Evolutionary conservation across 2,113 vertebrate species (phyloP).

Genomic region (Ardeotis arabs): DNA sequence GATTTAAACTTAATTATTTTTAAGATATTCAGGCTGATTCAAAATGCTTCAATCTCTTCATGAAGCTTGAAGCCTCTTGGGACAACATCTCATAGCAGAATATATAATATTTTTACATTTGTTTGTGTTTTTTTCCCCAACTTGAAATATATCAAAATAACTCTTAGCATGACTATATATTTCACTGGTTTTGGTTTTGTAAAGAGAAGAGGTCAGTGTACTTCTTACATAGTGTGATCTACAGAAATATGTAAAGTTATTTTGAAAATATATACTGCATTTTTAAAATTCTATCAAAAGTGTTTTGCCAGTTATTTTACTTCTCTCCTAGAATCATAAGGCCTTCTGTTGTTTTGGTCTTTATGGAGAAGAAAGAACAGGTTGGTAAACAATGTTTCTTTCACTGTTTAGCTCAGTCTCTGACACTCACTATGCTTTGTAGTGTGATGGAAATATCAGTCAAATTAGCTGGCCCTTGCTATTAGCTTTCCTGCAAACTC

Average conservation of each 20-base stretch:
- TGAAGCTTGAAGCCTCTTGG: background rate
- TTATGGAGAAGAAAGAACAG: background rate
- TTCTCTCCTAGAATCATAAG: background rate
- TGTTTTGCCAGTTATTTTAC: background rate
- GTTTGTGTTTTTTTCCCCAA: fast-evolving
- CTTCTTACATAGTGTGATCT: background rate
- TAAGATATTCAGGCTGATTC: background rate
- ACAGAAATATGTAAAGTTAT: background rate
- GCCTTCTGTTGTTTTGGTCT: background rate
- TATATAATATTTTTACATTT: background rate
- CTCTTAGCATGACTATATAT: background rate
- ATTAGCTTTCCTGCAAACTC: background rate
- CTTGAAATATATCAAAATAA: background rate
- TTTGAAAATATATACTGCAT: background rate
- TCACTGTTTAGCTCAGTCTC: background rate
- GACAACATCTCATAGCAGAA: background rate
- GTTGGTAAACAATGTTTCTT: background rate
- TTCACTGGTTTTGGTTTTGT: background rate
- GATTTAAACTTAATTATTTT: background rate
- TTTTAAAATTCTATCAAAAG: background rate
- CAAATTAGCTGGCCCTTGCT: background rate
- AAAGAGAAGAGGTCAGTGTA: background rate
- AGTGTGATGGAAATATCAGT: background rate
- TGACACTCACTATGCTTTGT: background rate
- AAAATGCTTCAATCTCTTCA: background rate